A percentile compares a stretch with the other conserved stretches of the same genome.
Conservation (phyloP, 1,140 invertebrate genomes). For the Panagrolaimus sp. region DNA sequence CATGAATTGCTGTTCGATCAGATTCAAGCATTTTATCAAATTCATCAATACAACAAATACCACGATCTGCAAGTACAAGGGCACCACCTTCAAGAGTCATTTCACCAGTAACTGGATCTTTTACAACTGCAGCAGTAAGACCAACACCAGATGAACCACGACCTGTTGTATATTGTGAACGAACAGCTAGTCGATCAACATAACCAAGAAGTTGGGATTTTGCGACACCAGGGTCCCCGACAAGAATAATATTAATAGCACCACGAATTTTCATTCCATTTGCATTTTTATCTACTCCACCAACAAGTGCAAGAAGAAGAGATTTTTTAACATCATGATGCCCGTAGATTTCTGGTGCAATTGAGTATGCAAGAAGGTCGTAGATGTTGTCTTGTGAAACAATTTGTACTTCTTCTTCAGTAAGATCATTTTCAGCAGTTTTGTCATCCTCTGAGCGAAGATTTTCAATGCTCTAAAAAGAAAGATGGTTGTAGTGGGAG, state of each 20-base stretch:
- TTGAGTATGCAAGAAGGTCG: slow-evolving; percentile 78
- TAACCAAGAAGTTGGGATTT: slow-evolving; percentile 93
- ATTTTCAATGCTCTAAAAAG: slow-evolving; percentile 49
- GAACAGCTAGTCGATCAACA: slow-evolving; percentile 82
- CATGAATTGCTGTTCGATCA: slow-evolving; percentile 94
- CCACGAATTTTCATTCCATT: slow-evolving; percentile 71
- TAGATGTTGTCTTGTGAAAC: slow-evolving; percentile 73
- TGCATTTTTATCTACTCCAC: slow-evolving; percentile 83
- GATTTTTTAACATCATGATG: slow-evolving; percentile 96
- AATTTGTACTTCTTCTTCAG: slow-evolving; percentile 45
- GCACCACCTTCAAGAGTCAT: slow-evolving; percentile 96
- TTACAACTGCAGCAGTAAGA: slow-evolving; percentile 93
- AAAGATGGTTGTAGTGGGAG: too few relatives aligned
- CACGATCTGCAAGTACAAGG: slow-evolving; percentile 89
- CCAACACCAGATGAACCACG: slow-evolving; percentile 94
- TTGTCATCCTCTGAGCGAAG: slow-evolving; percentile 44
- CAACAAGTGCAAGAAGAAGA: slow-evolving; percentile 81
- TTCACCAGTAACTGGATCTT: slow-evolving; percentile 91
- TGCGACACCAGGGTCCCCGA: slow-evolving; percentile 99
- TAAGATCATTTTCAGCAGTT: slow-evolving; percentile 35
- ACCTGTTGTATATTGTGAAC: slow-evolving; percentile 93
- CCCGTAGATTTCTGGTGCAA: slow-evolving; percentile 98
- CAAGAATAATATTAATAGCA: slow-evolving; percentile 94
- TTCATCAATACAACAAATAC: slow-evolving; percentile 98
- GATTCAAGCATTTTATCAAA: slow-evolving; percentile 98